Base-by-base conservation (phyloP, 2,888 invertebrate species). In the Psylliodes chrysocephalus region DNA sequence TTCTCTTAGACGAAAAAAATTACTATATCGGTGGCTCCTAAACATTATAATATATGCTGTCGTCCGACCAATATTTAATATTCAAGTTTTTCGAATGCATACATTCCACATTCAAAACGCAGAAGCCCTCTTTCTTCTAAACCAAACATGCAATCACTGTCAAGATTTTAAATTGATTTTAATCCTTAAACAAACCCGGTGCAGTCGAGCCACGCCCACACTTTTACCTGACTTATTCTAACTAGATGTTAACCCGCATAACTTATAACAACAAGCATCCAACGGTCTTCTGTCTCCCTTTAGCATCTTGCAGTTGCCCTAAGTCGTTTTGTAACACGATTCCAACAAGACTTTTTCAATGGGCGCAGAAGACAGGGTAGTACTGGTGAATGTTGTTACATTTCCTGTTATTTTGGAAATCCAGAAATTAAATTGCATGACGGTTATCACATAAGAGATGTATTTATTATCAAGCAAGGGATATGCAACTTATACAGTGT, bases 201-300 rank as follows among this genome's bases (percentile, higher is more conserved):
- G 52, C 62, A 67, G 51, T 61, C 40, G 22, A 33, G 19, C 22
- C 40, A 22, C 56, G 52, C 54, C 62, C 52, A 60, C 66, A 56
- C 66, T 68, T 63, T 70, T 73, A 73, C 75, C 73, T 75, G 73
- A 70, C 66, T 69, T 71, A 70, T 71, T 71, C 73, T 73, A 75
- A 75, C 73, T 67, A 73, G 73, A 69, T 71, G 68, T 64, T 65
- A 60, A 62, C 64, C 64, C 59, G 55, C 57, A 61, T 57, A 63
- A 59, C 56, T 66, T 60, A 63, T 44, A 49, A 63, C 22, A 54
- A 40, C 57, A 44, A 52, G n/a, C n/a, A n/a, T n/a, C 47, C 33
- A 30, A 57, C 25, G 28, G 8, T 5, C 28, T 15, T 49, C 49
- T 49, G 64, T 62, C 62, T 64, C 28, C 62, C 33, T 60, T 22